Percentiles rank a stretch among this genome's conserved stretches.
Evolutionary conservation across 2,113 vertebrate species (phyloP).

Genomic region (Bos javanicus): DNA sequence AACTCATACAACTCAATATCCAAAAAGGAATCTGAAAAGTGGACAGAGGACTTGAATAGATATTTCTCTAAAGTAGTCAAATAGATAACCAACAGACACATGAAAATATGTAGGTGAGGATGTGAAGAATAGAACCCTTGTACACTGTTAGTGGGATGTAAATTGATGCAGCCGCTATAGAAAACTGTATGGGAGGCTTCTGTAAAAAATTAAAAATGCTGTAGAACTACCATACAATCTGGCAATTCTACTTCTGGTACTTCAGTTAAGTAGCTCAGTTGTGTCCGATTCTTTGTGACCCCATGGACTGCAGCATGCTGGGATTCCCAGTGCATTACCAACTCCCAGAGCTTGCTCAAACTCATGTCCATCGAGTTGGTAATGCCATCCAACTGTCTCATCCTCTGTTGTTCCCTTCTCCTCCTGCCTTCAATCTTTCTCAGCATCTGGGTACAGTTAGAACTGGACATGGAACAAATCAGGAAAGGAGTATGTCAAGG

Average conservation of each 20-base stretch:
- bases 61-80: neutral
- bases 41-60: neutral
- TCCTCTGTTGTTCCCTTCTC: neutral
- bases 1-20: neutral
- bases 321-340: neutral
- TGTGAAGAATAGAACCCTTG: neutral
- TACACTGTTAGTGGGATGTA: neutral
- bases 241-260: neutral
- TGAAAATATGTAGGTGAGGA: neutral
- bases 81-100: neutral
- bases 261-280: neutral
- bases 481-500: neutral
- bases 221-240: neutral
- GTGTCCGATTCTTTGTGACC: fast-evolving
- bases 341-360: neutral
- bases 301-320: neutral
- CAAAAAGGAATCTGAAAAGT: neutral
- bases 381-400: neutral
- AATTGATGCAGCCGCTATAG: neutral
- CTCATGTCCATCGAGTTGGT: neutral
- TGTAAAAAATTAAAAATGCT: neutral
- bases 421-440: neutral
- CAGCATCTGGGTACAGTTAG: neutral
- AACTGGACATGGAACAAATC: neutral
- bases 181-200: neutral